These are phyloP conservation scores for Pteromalus puparum DNA, from an alignment of 1,140 invertebrate genomes.

Conservation along the genomic window DNA sequence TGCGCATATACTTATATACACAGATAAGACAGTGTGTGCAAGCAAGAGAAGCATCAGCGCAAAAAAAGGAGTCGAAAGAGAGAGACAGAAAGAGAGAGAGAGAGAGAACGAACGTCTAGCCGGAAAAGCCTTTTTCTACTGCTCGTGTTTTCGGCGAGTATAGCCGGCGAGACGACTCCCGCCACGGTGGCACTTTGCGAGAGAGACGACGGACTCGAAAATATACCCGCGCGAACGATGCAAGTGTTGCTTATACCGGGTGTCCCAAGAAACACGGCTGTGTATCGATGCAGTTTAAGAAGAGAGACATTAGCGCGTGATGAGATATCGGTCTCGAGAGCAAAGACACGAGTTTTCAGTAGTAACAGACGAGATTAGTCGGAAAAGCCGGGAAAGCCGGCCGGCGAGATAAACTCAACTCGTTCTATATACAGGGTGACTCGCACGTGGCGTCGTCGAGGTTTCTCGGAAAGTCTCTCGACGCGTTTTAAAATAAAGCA, in stretches of 20 bases:
- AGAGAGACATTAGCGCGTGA: no score
- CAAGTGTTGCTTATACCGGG: constrained; percentile 31
- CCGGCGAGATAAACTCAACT: not conserved
- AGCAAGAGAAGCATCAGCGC: no score
- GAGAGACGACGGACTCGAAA: not conserved
- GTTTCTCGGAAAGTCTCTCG: not conserved
- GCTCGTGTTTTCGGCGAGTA: not conserved
- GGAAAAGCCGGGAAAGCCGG: constrained; percentile 10
- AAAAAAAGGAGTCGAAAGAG: no score
- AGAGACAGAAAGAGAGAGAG: no score
- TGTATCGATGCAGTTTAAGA: not conserved
- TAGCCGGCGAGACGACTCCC: constrained; percentile 19
- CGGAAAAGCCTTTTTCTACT: constrained; percentile 42
- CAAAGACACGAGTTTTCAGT: not conserved
- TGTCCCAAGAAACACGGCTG: not conserved
- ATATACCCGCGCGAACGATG: not conserved
- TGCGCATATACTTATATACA: not conserved
- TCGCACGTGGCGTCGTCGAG: not conserved
- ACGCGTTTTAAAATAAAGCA: not conserved
- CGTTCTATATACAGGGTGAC: not conserved
- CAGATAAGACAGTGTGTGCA: constrained; percentile 37
- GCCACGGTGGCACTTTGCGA: constrained; percentile 40
- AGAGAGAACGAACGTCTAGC: not conserved
- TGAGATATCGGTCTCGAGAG: no score
- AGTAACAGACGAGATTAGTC: constrained; percentile 10